phyloP scores from a whole-genome alignment of 2,113 vertebrate genomes.

The Sialia sialis region DNA sequence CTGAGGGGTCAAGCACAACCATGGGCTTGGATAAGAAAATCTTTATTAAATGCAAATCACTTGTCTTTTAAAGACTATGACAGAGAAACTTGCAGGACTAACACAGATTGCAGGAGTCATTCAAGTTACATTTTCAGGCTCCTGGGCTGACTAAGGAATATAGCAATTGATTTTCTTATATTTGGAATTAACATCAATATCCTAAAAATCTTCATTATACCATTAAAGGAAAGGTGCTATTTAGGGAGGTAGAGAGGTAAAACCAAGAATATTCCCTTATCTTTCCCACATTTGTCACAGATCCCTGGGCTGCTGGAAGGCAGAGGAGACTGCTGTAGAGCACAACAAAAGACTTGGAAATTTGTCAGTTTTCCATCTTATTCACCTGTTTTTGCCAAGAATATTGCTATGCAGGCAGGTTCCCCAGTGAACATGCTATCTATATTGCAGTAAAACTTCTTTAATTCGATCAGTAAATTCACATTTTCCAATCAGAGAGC shows the following conservation, averaged over 20 bases:
- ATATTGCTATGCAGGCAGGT: background rate
- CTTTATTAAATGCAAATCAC: constrained; percentile 60
- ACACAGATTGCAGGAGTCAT: background rate
- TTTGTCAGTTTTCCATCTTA: background rate
- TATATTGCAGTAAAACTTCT: background rate
- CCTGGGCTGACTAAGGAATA: background rate
- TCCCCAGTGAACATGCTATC: background rate
- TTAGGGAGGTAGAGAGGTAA: background rate
- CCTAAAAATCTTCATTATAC: background rate
- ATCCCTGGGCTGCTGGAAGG: background rate
- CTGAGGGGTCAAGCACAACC: constrained; percentile 52
- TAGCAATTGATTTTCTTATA: background rate
- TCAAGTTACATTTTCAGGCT: background rate
- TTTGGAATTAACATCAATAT: background rate
- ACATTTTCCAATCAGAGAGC: background rate
- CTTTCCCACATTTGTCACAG: background rate
- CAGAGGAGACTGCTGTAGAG: background rate
- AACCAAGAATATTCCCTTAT: background rate
- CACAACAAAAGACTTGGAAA: background rate
- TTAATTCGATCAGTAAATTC: background rate
- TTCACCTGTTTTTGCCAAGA: background rate
- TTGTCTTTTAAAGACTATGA: constrained; percentile 14
- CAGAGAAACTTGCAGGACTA: background rate
- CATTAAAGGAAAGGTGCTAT: background rate
- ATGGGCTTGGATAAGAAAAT: background rate